Conservation (phyloP, 2,113 vertebrate genomes). For the Sisor rabdophorus region DNA sequence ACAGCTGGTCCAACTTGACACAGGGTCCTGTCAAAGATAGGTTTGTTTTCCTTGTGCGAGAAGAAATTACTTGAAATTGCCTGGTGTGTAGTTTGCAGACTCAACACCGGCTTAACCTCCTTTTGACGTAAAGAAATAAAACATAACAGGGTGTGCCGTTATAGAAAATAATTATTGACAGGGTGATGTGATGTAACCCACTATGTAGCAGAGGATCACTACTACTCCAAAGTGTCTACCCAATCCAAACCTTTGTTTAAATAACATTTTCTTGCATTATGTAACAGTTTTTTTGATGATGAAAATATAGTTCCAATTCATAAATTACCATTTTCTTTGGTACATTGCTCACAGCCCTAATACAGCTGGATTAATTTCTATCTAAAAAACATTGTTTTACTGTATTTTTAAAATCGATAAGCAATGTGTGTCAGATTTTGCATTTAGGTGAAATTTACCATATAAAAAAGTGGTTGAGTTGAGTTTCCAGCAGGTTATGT, state of each 20-base stretch:
- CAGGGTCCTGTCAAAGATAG: constrained; percentile 72
- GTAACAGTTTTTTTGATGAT: no score
- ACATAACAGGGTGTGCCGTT: not conserved
- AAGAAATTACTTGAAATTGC: constrained; percentile 60
- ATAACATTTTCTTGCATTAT: no score
- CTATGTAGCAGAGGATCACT: not conserved
- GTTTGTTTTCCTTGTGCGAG: constrained; percentile 63
- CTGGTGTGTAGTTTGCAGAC: constrained; percentile 43
- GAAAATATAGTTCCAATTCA: no score
- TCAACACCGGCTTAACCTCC: constrained; percentile 53
- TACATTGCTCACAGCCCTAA: no score
- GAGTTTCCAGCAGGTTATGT: not conserved
- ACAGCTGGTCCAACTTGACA: constrained; percentile 75
- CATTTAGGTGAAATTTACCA: not conserved
- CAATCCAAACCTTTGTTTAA: not conserved
- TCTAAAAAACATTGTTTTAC: not conserved
- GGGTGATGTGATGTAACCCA: not conserved
- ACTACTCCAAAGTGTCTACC: not conserved
- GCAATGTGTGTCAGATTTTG: not conserved
- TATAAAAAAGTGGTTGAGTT: not conserved
- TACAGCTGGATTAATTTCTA: not conserved
- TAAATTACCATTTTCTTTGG: no score
- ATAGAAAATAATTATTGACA: not conserved
- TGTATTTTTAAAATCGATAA: not conserved
- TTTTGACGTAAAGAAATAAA: not conserved